Conservation (phyloP, 2,888 invertebrate genomes). For the Lissonota sp. region DNA sequence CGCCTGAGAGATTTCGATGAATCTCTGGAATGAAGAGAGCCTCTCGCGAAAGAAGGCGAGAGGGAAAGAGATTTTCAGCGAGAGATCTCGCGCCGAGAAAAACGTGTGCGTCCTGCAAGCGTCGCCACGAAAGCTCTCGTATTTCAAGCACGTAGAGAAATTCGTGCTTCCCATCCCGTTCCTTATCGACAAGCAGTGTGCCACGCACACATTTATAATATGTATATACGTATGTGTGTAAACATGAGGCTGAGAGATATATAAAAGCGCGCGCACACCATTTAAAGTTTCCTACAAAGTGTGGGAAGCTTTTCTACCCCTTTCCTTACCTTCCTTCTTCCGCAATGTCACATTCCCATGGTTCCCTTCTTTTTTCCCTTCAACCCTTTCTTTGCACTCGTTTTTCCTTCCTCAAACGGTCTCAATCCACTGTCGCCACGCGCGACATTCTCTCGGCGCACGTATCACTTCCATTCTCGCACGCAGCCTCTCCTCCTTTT, state of each 20-base stretch:
- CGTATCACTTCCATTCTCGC: slow-evolving; percentile 66
- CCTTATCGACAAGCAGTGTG: slow-evolving; percentile 70
- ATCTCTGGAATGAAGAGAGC: neutral
- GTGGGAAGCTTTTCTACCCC: slow-evolving; percentile 34
- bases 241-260: no score
- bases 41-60: neutral
- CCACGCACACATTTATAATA: slow-evolving; percentile 49
- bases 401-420: slow-evolving; percentile 54
- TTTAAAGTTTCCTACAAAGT: neutral
- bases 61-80: slow-evolving; percentile 7
- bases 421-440: slow-evolving; percentile 64
- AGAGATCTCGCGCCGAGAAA: slow-evolving; percentile 23
- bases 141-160: slow-evolving; percentile 78
- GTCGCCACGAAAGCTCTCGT: slow-evolving; percentile 59
- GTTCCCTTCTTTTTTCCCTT: slow-evolving; percentile 27
- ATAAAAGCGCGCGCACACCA: no score
- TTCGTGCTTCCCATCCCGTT: slow-evolving; percentile 74
- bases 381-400: slow-evolving; percentile 24
- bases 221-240: neutral
- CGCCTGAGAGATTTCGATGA: slow-evolving; percentile 11
- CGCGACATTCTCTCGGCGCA: slow-evolving; percentile 57
- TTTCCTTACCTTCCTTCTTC: slow-evolving; percentile 6
- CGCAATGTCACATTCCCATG: slow-evolving; percentile 17
- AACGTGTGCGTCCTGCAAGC: slow-evolving; percentile 61
- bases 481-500: slow-evolving; percentile 41